These are phyloP conservation scores for Camponotus vicinus DNA, from an alignment of 1,140 invertebrate genomes.

Conservation along the genomic window DNA sequence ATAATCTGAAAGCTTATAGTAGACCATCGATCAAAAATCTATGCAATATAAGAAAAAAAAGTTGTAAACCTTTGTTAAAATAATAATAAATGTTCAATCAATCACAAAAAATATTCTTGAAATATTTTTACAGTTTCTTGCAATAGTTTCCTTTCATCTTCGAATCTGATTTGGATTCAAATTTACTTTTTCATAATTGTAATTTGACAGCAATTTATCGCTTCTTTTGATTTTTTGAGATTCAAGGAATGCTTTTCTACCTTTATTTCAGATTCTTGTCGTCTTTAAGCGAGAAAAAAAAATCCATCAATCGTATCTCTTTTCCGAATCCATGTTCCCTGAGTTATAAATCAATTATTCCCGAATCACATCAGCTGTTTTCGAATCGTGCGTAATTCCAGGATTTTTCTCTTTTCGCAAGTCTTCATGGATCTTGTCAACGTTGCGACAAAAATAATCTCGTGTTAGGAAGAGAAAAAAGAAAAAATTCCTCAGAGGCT, in stretches of 20 bases:
- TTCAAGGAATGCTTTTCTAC: too few relatives aligned
- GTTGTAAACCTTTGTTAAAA: background rate
- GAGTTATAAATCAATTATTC: too few relatives aligned
- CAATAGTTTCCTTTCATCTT: background rate
- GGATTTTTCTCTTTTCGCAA: background rate
- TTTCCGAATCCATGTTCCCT: conserved; percentile 23
- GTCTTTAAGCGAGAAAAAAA: conserved; percentile 10
- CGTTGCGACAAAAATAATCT: background rate
- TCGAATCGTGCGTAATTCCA: background rate
- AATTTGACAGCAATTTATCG: background rate
- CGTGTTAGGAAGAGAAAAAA: too few relatives aligned
- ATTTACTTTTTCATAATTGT: background rate
- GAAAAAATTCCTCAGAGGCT: background rate
- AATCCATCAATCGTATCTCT: background rate
- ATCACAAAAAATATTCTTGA: background rate
- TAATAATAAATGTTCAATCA: background rate
- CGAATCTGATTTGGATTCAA: background rate
- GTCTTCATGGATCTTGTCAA: background rate
- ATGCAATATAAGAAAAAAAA: background rate
- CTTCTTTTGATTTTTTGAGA: background rate
- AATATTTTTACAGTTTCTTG: background rate
- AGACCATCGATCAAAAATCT: too few relatives aligned
- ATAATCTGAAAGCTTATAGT: background rate
- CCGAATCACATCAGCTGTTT: background rate
- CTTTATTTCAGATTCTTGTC: conserved; percentile 7